Base-by-base conservation (phyloP, 1,140 invertebrate species). In the Aradophagus sp. region DNA sequence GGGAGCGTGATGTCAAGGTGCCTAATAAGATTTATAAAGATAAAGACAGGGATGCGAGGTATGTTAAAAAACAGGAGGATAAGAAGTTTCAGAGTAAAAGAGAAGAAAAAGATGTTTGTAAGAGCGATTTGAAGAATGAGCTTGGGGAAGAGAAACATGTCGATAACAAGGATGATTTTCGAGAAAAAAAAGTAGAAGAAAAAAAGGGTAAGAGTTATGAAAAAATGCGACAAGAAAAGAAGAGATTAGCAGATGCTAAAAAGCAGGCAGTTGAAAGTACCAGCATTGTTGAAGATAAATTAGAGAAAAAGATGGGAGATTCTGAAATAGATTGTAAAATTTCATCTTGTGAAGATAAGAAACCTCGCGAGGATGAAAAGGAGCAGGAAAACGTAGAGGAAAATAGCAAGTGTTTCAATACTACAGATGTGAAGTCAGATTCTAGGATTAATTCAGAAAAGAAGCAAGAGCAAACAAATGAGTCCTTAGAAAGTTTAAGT, bases 41-140 rank as follows among this genome's bases (percentile, higher is more conserved):
- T 13, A 86, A 86, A 68, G 79, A 88, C 5, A 87, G 84, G 71
- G 81, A 84, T 4, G 67, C 66, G 6, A 85, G 84, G 34, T 71
- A 82, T 56, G 83, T 80, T 71, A 87, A 87, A 52, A 87, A 88
- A 27, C 76, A 87, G 5, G 69, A 84, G 5, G 87, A 85, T 6
- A 86, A 82, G 48, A 86, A 83, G 47, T 39, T 76, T 19, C 77
- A 78, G 27, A 76, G 35, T 8, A 81, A 78, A 65, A 75, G 68
- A 29, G 77, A 83, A 3, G 78, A 82, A 36, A 74, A 63, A 34
- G 71, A 80, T 6, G 38, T 14, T 15, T 27, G 53, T 6, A 81
- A 77, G 36, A 76, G 76, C 13, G 79, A 80, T 5, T 76, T 53
- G 47, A 79, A 66, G 36, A 58, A 38, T 17, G 73, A 80, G 39